These are phyloP conservation scores for Cenopis cana DNA, from an alignment of 2,888 invertebrate species.

Conservation along the genomic window DNA sequence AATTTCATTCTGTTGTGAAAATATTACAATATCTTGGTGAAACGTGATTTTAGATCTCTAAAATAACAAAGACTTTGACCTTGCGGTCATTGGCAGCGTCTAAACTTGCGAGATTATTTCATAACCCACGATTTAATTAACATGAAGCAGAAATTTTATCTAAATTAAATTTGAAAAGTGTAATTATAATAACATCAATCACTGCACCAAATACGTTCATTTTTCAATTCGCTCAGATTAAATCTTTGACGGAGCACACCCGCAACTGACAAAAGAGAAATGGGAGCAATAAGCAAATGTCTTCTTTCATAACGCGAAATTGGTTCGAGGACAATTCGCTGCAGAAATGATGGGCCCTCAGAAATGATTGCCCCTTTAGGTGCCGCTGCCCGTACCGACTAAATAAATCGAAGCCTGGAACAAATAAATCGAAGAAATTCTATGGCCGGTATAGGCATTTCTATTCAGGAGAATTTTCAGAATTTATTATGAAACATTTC, in stretches of 20 bases:
- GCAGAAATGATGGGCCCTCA: conserved; percentile 62
- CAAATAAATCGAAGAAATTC: conserved; percentile 47
- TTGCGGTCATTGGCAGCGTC: conserved; percentile 1
- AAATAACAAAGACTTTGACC: conserved; percentile 14
- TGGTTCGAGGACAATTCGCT: conserved; percentile 76
- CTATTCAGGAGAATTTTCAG: conserved; percentile 10
- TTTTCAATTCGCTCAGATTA: conserved; percentile 60
- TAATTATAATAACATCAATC: conserved; percentile 42
- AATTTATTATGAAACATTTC: conserved; percentile 22
- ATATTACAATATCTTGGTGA: conserved; percentile 14
- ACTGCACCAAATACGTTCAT: conserved; percentile 52
- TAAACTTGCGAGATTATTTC: conserved; percentile 19
- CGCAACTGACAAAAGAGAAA: conserved; percentile 69
- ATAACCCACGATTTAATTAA: conserved; percentile 15
- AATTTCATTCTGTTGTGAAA: conserved; percentile 10
- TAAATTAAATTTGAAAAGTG: conserved; percentile 14
- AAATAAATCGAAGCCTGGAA: conserved; percentile 55
- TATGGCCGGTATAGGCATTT: conserved; percentile 32
- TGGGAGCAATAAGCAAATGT: conserved; percentile 79
- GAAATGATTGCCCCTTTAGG: conserved; percentile 65
- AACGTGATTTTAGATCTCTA: not conserved
- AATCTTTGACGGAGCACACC: conserved; percentile 66
- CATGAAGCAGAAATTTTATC: not conserved
- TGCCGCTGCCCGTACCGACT: conserved; percentile 48
- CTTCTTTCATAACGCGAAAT: conserved; percentile 79